Evolutionary conservation across 2,113 vertebrate genomes (phyloP), one percentile per base, ranked within the genome.

Genomic region (Alligator sinensis): DNA sequence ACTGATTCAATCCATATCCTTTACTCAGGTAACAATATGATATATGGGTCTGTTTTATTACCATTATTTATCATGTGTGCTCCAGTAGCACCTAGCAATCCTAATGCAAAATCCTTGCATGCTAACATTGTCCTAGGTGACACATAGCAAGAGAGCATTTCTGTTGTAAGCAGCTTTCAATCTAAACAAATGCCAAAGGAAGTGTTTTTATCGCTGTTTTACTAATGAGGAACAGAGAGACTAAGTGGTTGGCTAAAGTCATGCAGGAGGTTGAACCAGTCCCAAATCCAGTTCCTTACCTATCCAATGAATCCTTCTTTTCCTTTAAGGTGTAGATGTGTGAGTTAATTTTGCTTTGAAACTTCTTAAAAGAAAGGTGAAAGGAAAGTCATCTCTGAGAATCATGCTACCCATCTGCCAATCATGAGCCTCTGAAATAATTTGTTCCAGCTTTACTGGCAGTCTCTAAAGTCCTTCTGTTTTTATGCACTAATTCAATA

Each of bases 271-370:
- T 91, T 91, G 58, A 68, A 38, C 38, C 38, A 91, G 82, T 94
- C 88, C 38, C 47, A 47, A 47, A 47, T 47, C 47, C 47, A 47
- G 47, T 47, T 47, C 47, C 82, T 93, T 77, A 83, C 86, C 25
- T 90, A 95, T 81, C 75, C 82, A 87, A 7, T 47, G 57, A 58
- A 58, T 94, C 96, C 87, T 89, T 91, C 82, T 81, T 97, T 93
- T 96, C 61, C 92, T 96, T 97, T 87, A 83, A 97, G 92, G 93
- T 97, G 94, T 93, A 97, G 96, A 96, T 96, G 80, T 97, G 96
- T 66, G 97, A 97, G 95, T 94, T 95, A 97, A 97, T 96, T 98
- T 96, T 97, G 75, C 90, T 80, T 95, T 90, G 83, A 96, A 97
- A 94, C 61, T 76, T 96, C 86, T 96, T 94, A 87, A 81, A 87